Base-by-base conservation (phyloP, 2,888 invertebrate genomes). In the Oxystoma pomonae region DNA sequence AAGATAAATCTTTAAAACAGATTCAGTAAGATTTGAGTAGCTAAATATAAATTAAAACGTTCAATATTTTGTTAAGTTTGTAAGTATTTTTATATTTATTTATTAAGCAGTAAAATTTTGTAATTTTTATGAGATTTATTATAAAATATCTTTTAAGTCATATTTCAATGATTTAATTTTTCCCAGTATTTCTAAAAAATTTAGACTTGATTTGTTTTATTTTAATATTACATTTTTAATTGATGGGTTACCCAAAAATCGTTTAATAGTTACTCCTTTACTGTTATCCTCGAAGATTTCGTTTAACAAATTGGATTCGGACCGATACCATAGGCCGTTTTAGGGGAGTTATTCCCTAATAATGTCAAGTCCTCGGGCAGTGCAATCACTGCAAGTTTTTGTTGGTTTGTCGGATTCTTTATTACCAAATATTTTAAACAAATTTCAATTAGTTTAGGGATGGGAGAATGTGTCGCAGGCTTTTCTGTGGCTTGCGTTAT, bases 1-100 rank as follows among this genome's bases (percentile, higher is more conserved):
- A 92, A 80, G 95, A 94, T 50, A 90, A 91, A 81, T 90, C 90
- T 71, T 84, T 94, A 72, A 87, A 90, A 74, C 87, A 96, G 81
- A 95, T 96, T 68, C 91, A 92, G 79, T 85, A 87, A 62, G 86
- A 88, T 0, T 87, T 89, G 74, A 81, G 86, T 20, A 71, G 90
- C 16, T 86, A 88, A 2, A 79, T 88, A 74, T 87, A 87, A 62
- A 59, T 72, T 9, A 35, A 12, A 35, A 35, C 35, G 3, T 35
- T 7, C 12, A 35, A 35, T 35, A 67, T 80, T n/a, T 83, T 83
- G 0, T 79, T 90, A 81, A 84, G 85, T 60, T 77, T 90, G 18
- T 78, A 83, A 58, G 75, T n/a, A n/a, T 2, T 17, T 72, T 72
- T 3, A 58, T 73, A 1, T 1, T 67, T 18, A 35, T 35, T 35